A percentile compares a stretch with the other conserved stretches of the same genome.
These are phyloP conservation scores for Charanyca ferruginea DNA, from an alignment of 2,888 invertebrate genomes.

Conservation along the genomic window DNA sequence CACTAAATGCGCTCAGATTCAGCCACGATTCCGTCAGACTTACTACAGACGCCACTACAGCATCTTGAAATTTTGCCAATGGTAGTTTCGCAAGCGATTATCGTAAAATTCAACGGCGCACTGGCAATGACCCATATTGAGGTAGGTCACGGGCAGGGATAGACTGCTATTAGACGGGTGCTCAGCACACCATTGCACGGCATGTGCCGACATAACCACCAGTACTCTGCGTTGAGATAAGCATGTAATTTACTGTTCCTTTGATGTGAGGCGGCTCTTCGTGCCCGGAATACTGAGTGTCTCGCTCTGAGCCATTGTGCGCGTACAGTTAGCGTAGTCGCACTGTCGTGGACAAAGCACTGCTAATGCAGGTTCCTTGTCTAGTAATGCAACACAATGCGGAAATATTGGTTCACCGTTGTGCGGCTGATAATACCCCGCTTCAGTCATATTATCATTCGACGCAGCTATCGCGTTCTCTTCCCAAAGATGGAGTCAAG, in stretches of 20 bases:
- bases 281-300: constrained; percentile 76
- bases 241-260: constrained; percentile 73
- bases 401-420: constrained; percentile 71
- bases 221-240: constrained; percentile 71
- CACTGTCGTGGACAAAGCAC: constrained; percentile 66
- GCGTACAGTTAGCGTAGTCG: constrained; percentile 67
- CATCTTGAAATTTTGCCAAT: constrained; percentile 90
- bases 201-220: constrained; percentile 54
- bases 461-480: constrained; percentile 51
- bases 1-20: constrained; percentile 68
- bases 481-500: constrained; percentile 58
- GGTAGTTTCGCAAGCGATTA: constrained; percentile 85
- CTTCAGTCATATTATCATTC: constrained; percentile 65
- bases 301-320: constrained; percentile 59
- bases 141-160: constrained; percentile 84
- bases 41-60: constrained; percentile 87
- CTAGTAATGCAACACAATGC: constrained; percentile 67
- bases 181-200: constrained; percentile 42
- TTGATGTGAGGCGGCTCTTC: constrained; percentile 71
- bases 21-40: constrained; percentile 81
- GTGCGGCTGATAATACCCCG: constrained; percentile 59
- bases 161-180: constrained; percentile 71
- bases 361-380: constrained; percentile 76
- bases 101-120: constrained; percentile 85
- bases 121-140: constrained; percentile 88